A percentile compares a stretch with the other conserved stretches of the same genome.
phyloP scores from a whole-genome alignment of 2,113 vertebrate genomes.

The Thinocorus orbignyianus region DNA sequence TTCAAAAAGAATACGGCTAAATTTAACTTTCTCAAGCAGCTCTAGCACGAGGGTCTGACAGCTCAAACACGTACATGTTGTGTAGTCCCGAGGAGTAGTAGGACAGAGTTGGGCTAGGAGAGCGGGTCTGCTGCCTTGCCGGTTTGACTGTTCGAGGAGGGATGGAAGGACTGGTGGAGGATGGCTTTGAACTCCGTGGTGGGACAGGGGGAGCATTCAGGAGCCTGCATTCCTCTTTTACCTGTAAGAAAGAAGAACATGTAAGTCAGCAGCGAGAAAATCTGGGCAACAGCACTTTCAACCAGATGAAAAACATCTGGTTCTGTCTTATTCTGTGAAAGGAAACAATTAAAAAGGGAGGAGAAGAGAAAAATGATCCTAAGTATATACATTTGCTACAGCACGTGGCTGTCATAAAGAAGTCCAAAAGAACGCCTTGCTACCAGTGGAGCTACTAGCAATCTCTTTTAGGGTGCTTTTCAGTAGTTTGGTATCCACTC shows the following conservation, averaged over 20 bases:
- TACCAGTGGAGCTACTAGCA: background rate
- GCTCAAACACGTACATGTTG: conserved; percentile 85
- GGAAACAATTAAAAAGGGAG: conserved; percentile 12
- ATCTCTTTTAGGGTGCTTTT: background rate
- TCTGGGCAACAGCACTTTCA: background rate
- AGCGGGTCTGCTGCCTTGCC: conserved; percentile 87
- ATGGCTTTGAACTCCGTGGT: conserved; percentile 89
- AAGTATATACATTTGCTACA: background rate
- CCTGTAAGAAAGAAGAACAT: conserved; percentile 76
- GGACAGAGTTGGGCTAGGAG: conserved; percentile 95
- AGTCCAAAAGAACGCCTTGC: background rate
- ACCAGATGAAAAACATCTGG: background rate
- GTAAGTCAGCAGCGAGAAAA: conserved; percentile 7
- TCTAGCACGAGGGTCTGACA: background rate
- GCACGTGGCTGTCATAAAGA: background rate
- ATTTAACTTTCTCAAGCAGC: background rate
- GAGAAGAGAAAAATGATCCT: background rate
- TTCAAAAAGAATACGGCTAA: background rate
- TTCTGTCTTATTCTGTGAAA: background rate
- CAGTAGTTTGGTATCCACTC: background rate
- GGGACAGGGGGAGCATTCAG: conserved; percentile 96
- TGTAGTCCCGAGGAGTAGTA: conserved; percentile 98
- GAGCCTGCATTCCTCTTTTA: conserved; percentile 96
- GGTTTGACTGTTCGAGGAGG: conserved; percentile 82
- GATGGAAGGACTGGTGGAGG: conserved; percentile 80